A percentile compares a stretch with the other conserved stretches of the same genome.
Conservation (phyloP, 2,797 vertebrate species). For the Chaunax sp. region DNA sequence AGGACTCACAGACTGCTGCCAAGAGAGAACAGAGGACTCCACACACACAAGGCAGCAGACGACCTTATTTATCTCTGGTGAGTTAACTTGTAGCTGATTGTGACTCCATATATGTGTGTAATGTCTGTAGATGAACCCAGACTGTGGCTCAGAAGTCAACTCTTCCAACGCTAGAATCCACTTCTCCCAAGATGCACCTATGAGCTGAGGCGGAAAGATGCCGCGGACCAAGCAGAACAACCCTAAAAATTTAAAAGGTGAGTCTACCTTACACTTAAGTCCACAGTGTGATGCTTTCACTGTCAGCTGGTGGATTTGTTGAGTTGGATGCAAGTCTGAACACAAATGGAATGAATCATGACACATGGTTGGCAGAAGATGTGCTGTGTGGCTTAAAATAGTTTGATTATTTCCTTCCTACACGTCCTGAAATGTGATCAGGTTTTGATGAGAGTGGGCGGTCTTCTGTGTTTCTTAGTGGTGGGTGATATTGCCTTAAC, state of each 20-base stretch:
- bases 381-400: background rate
- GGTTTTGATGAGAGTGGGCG: background rate
- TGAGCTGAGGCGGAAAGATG: slow-evolving; percentile 87
- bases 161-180: slow-evolving; percentile 40
- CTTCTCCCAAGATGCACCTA: slow-evolving; percentile 72
- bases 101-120: slow-evolving; percentile 33
- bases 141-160: slow-evolving; percentile 41
- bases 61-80: slow-evolving; percentile 36
- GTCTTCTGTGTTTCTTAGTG: background rate
- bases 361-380: background rate
- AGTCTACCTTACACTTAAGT: slow-evolving; percentile 35
- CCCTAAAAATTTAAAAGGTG: slow-evolving; percentile 98
- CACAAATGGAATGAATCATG: background rate
- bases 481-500: background rate
- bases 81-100: slow-evolving; percentile 23
- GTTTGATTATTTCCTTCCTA: slow-evolving; percentile 1
- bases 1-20: slow-evolving; percentile 42
- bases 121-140: slow-evolving; percentile 67
- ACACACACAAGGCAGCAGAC: slow-evolving; percentile 16
- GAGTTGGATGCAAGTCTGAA: background rate
- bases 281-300: background rate
- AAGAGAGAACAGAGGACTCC: slow-evolving; percentile 22
- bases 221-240: slow-evolving; percentile 99
- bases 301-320: slow-evolving; percentile 10
- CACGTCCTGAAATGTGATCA: background rate